Evolutionary conservation across 1,140 invertebrate species (phyloP).

Genomic region (Macrotrachela quadricornifera): DNA sequence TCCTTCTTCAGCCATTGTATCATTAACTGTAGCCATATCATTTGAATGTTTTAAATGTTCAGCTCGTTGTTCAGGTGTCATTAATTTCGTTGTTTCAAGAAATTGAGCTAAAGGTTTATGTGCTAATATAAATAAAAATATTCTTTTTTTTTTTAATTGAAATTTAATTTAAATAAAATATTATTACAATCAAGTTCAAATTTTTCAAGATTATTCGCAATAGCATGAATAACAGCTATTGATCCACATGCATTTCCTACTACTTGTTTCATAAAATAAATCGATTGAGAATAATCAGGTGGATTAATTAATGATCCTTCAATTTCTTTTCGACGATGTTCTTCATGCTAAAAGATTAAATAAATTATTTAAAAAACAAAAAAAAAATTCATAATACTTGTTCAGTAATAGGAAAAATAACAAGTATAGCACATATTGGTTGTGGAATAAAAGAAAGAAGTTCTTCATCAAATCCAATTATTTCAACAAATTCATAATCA

Average conservation of each 20-base stretch:
- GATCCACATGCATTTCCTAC: constrained; percentile 87
- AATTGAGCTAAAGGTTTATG: constrained; percentile 57
- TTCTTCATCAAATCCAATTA: constrained; percentile 65
- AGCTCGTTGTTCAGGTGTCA: constrained; percentile 51
- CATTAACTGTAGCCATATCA: constrained; percentile 53
- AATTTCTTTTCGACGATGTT: constrained; percentile 34
- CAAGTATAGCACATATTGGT: constrained; percentile 57
- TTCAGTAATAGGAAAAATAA: constrained; percentile 61
- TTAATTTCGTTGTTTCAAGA: constrained; percentile 43
- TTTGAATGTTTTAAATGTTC: constrained; percentile 45
- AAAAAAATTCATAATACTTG: constrained; percentile 34
- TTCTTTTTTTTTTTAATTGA: not conserved
- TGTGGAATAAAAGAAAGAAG: constrained; percentile 56
- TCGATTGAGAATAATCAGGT: constrained; percentile 27
- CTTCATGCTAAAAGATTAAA: constrained; percentile 37
- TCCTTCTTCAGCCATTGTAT: constrained; percentile 60
- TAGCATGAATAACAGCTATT: constrained; percentile 61
- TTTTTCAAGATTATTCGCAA: constrained; percentile 36
- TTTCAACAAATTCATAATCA: constrained; percentile 60
- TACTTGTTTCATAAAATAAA: constrained; percentile 67
- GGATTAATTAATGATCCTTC: not conserved
- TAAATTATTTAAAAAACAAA: no score
- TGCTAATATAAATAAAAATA: constrained; percentile 12
- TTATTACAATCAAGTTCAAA: constrained; percentile 25
- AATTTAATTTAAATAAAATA: no score